Conservation (phyloP, 2,113 vertebrate species). For the Arvicanthis niloticus region DNA sequence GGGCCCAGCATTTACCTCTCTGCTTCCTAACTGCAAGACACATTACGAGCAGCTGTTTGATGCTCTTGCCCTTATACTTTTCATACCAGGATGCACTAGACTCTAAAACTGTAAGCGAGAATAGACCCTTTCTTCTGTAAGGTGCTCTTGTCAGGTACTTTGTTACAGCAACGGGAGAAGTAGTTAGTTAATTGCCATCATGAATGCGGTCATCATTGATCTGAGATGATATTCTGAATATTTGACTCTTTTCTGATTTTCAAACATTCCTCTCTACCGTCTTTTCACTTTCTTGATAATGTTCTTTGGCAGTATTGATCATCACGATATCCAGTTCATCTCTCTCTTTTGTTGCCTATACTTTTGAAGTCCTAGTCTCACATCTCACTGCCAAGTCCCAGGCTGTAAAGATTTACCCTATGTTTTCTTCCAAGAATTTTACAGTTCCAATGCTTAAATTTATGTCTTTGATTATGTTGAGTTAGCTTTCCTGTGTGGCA, state of each 20-base stretch:
- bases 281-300: not conserved
- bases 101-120: not conserved
- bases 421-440: constrained; percentile 28
- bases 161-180: not conserved
- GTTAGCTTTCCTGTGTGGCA: not conserved
- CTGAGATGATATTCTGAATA: not conserved
- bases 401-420: not conserved
- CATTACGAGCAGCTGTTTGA: not conserved
- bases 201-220: not conserved
- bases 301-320: not conserved
- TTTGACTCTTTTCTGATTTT: not conserved
- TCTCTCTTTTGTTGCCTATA: not conserved
- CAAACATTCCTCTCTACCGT: not conserved
- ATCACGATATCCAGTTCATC: not conserved
- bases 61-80: not conserved
- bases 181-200: not conserved
- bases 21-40: not conserved
- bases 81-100: too few species aligned
- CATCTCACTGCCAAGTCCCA: constrained; percentile 20
- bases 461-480: not conserved
- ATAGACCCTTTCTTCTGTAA: not conserved
- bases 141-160: not conserved
- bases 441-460: not conserved
- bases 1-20: not conserved
- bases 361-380: not conserved